Evolutionary conservation across 2,888 invertebrate species (phyloP).

Genomic region (Thelaira solivaga): DNA sequence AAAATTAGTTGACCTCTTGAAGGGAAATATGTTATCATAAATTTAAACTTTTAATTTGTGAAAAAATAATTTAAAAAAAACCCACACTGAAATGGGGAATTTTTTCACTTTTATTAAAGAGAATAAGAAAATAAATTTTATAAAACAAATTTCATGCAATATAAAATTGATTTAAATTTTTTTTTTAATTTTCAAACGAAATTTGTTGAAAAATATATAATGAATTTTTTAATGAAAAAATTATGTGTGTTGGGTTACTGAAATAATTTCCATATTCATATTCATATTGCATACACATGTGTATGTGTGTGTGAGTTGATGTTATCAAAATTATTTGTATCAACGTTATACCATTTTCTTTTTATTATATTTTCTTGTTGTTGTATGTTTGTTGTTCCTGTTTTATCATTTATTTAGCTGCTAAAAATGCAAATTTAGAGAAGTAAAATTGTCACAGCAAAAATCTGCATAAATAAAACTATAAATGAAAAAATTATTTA

Average conservation of each 20-base stretch:
- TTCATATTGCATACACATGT: not conserved
- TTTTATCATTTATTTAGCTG: constrained; percentile 21
- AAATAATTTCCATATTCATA: not conserved
- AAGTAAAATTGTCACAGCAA: constrained; percentile 37
- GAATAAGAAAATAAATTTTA: too few relatives aligned
- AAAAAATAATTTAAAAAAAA: too few relatives aligned
- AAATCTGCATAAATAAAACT: constrained; percentile 36
- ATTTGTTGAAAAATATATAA: too few relatives aligned
- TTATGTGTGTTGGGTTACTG: constrained; percentile 24
- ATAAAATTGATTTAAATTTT: too few relatives aligned
- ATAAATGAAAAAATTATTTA: constrained; percentile 16
- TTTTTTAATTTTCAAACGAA: too few relatives aligned
- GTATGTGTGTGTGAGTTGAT: not conserved
- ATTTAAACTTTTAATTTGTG: too few relatives aligned
- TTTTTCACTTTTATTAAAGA: too few relatives aligned
- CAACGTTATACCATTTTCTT: too few relatives aligned
- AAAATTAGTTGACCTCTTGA: too few relatives aligned
- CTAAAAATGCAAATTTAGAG: constrained; percentile 43
- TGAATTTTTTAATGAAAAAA: not conserved
- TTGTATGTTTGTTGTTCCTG: not conserved
- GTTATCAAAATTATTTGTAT: constrained; percentile 19
- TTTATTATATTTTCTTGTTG: not conserved
- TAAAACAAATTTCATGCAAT: too few relatives aligned
- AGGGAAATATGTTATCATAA: too few relatives aligned
- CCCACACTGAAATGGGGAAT: too few relatives aligned